Evolutionary conservation across 1,140 invertebrate species (phyloP), one percentile per base, ranked within the genome.

Genomic region (Apolygus lucorum): DNA sequence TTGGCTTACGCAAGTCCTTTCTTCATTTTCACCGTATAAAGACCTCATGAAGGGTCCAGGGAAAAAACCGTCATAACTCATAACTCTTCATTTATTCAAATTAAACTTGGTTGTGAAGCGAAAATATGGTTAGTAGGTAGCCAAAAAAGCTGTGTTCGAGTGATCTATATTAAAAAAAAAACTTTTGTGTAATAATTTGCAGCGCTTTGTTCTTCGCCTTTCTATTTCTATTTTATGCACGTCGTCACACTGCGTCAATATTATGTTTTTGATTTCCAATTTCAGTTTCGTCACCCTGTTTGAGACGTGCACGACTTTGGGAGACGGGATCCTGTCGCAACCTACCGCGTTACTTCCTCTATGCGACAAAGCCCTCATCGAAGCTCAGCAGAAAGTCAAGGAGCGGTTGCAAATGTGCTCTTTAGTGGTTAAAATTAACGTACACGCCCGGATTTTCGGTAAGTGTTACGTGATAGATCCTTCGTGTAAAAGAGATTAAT

Each of bases 221-320:
- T 49, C 17, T 11, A 11, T 8, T 49, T 49, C 8, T 49, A 11
- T 11, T 8, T 8, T 8, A 17, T 17, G 17, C 17, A 49, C 34
- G 17, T 17, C 17, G 17, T 49, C 17, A 11, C 34, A 49, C 34
- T 17, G 8, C 34, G 17, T 49, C 17, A 49, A 49, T 11, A 11
- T 49, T 8, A 49, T 11, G 34, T 49, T 11, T 17, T 49, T 8
- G 8, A 17, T 11, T 52, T 73, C 71, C 72, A 74, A 74, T 81
- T 80, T 72, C 77, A 89, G 87, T 78, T 87, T 88, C 75, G 77
- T 87, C 70, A 82, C 81, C 1, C 74, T 90, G 63, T 85, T 86
- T 78, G 86, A 86, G 75, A 80, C 77, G 67, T 80, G 83, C 76
- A 76, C 81, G 11, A 78, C 83, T 68, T 76, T 83, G 22, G 87